Base-by-base conservation (phyloP, 2,888 invertebrate genomes). In the Halocaridina rubra region DNA sequence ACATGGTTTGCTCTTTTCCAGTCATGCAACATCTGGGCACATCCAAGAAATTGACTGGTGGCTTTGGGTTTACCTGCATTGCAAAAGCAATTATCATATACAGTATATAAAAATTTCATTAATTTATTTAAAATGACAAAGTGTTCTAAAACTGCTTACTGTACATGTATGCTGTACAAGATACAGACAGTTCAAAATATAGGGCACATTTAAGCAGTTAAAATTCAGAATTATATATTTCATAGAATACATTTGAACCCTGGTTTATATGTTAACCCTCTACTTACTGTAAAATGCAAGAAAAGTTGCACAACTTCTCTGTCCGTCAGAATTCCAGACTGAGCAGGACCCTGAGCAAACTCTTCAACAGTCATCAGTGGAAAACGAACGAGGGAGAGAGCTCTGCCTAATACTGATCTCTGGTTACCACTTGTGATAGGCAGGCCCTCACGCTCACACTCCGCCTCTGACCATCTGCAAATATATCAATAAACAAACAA, bases 331-430 rank as follows among this genome's bases (percentile, higher is more conserved):
- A 96, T 92, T 0, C 95, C 94, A 89, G 95, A 94, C 89, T 95
- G 94, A 0, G 95, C 95, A 0, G 94, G 94, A 0, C 94, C 95
- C 90, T 93, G 93, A 0, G 95, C 96, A 90, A 96, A 96, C 90
- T 96, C 96, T 90, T 96, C 96, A 0, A 95, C 94, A 0, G 95
- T 94, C 96, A 96, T 96, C 27, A 96, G 91, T 0, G 96, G 96
- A 90, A 96, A 96, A 30, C 96, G 92, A 79, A 96, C 94, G 0
- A 95, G 93, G 53, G 93, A 93, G 88, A 96, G 92, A 0, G 95
- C 94, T 76, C 93, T 90, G 0, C 95, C 95, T 0, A 96, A 91
- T 0, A 95, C 94, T 84, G 92, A 91, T 86, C 95, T 91, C 90
- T 95, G 94, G 91, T 95, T 94, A 86, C 93, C 93, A 0, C 95